Evolutionary conservation across 1,140 invertebrate genomes (phyloP).

Genomic region (Drosophila nigrodunni): DNA sequence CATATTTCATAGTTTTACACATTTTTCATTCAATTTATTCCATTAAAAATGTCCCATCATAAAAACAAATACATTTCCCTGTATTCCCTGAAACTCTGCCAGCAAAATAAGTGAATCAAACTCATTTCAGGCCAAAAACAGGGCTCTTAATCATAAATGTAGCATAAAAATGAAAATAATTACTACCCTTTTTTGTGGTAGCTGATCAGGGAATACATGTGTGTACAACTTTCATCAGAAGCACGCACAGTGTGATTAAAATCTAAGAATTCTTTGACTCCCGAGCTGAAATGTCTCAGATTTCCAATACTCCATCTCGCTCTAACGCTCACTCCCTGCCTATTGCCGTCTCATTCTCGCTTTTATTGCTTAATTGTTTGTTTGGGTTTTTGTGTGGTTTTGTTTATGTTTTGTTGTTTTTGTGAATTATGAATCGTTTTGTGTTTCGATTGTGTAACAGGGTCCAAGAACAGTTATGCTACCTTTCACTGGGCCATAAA

Average conservation of each 20-base stretch:
- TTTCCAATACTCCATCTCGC: slow-evolving; percentile 36
- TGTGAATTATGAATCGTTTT: slow-evolving; percentile 58
- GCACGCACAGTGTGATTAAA: slow-evolving; percentile 65
- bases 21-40: background rate
- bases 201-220: slow-evolving; percentile 29
- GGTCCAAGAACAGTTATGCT: slow-evolving; percentile 65
- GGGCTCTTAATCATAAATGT: slow-evolving; percentile 29
- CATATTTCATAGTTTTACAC: background rate
- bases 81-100: background rate
- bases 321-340: background rate
- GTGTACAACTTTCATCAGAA: slow-evolving; percentile 59
- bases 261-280: slow-evolving; percentile 54
- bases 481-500: slow-evolving; percentile 66
- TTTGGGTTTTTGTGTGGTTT: slow-evolving; percentile 52
- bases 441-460: slow-evolving; percentile 67
- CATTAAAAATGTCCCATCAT: background rate
- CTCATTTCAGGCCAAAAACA: slow-evolving; percentile 12
- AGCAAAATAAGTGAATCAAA: slow-evolving; percentile 2
- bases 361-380: slow-evolving; percentile 80
- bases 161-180: slow-evolving; percentile 52
- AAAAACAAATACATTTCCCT: background rate
- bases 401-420: slow-evolving; percentile 35
- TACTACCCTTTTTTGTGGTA: slow-evolving; percentile 37
- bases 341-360: slow-evolving; percentile 3
- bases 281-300: slow-evolving; percentile 70